These are phyloP conservation scores for Collichthys lucidus DNA, from an alignment of 2,113 vertebrate genomes.

Conservation along the genomic window DNA sequence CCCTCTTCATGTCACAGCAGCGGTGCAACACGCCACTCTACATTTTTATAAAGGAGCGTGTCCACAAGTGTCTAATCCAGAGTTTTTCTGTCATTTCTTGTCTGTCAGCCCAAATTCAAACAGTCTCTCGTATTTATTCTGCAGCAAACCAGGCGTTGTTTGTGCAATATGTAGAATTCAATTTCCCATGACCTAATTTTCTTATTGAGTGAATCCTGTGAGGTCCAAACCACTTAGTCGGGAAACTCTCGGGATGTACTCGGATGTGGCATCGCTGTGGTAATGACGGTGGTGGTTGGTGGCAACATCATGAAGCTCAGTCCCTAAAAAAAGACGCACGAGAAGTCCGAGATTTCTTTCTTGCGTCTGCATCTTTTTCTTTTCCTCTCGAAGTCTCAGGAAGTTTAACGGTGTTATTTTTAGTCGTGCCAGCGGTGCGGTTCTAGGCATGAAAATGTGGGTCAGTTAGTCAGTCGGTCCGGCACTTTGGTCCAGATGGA, in stretches of 20 bases:
- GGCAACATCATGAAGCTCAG: neutral
- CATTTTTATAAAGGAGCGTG: neutral
- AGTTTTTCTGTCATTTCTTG: slow-evolving; percentile 1
- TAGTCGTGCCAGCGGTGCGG: neutral
- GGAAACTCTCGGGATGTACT: neutral
- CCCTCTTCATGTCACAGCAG: neutral
- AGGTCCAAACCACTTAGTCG: neutral
- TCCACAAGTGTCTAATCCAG: neutral
- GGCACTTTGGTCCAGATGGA: neutral
- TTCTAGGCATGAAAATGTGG: too few species aligned
- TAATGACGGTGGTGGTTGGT: neutral
- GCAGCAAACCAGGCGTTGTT: neutral
- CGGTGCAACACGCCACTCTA: neutral
- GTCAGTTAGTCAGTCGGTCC: neutral
- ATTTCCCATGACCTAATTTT: neutral
- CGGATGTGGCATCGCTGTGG: slow-evolving; percentile 17
- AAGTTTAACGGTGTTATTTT: neutral
- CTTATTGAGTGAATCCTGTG: neutral
- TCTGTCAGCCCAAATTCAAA: neutral
- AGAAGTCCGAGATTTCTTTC: neutral
- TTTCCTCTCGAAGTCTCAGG: neutral
- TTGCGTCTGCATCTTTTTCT: neutral
- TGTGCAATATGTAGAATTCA: neutral
- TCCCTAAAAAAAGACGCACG: neutral
- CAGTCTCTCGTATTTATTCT: neutral